These are phyloP conservation scores for Deroptyus accipitrinus DNA, from an alignment of 2,113 vertebrate species.

Conservation along the genomic window DNA sequence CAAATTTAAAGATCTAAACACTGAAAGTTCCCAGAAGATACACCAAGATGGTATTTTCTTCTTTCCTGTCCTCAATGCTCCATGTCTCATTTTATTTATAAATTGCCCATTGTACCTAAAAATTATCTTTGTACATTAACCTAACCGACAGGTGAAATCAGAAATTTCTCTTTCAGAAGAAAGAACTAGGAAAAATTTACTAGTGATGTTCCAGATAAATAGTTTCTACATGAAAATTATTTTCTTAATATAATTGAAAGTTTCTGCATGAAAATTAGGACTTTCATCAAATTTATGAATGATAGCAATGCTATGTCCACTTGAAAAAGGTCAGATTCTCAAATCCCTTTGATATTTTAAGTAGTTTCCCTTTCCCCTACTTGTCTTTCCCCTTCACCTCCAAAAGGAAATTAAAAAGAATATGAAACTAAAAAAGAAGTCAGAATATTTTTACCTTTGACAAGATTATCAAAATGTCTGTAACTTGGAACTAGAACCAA, in stretches of 20 bases:
- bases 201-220: not conserved
- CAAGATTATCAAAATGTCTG: not conserved
- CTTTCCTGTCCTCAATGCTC: not conserved
- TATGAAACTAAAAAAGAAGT: not conserved
- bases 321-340: not conserved
- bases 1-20: not conserved
- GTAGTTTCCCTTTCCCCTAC: not conserved
- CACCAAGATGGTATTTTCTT: not conserved
- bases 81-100: not conserved
- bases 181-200: not conserved
- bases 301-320: not conserved
- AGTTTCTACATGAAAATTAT: not conserved
- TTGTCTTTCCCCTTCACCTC: accelerated
- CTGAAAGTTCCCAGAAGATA: not conserved
- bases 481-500: not conserved
- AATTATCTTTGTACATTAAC: not conserved
- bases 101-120: not conserved
- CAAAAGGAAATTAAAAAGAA: not conserved
- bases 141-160: not conserved
- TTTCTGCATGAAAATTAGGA: not conserved
- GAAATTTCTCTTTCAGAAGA: not conserved
- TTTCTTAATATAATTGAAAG: not conserved
- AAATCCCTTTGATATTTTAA: not conserved
- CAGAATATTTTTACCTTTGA: not conserved
- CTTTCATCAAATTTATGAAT: not conserved